phyloP scores from a whole-genome alignment of 1,140 invertebrate species.

The Penaeus chinensis region DNA sequence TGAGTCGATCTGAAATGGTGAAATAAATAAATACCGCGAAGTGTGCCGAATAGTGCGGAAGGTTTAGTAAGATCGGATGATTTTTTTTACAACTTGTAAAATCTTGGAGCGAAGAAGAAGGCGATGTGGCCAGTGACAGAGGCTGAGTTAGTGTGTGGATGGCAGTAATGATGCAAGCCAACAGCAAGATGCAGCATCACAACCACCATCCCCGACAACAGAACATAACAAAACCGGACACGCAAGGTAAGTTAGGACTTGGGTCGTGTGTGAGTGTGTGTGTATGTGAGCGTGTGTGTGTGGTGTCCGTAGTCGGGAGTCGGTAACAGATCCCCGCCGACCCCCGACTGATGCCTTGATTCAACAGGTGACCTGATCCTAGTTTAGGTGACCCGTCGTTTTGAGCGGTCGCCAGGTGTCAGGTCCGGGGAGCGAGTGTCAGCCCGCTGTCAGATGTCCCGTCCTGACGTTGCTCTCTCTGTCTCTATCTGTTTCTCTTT shows the following conservation, averaged over 20 bases:
- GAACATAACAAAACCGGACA: conserved; percentile 37
- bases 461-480: not conserved
- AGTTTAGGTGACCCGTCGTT: conserved; percentile 20
- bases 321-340: conserved; percentile 2
- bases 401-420: conserved; percentile 7
- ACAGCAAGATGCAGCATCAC: conserved; percentile 49
- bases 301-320: conserved; percentile 2
- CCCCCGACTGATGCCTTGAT: conserved; percentile 34
- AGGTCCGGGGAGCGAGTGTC: not conserved
- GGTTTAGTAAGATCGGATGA: conserved; percentile 19
- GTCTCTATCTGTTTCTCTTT: too few species aligned
- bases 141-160: conserved; percentile 20
- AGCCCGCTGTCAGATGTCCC: conserved; percentile 7
- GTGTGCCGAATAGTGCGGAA: conserved; percentile 43
- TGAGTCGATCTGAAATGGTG: conserved; percentile 36
- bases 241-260: conserved; percentile 37
- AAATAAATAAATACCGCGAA: conserved; percentile 32
- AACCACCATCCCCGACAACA: conserved; percentile 35
- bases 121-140: conserved; percentile 20
- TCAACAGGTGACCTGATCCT: conserved; percentile 47
- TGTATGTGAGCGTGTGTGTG: conserved; percentile 3
- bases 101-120: conserved; percentile 14
- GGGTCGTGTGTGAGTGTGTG: not conserved
- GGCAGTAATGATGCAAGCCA: conserved; percentile 30
- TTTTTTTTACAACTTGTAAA: conserved; percentile 29